phyloP scores from a whole-genome alignment of 2,797 vertebrate species.

The Neoniphon sammara region DNA sequence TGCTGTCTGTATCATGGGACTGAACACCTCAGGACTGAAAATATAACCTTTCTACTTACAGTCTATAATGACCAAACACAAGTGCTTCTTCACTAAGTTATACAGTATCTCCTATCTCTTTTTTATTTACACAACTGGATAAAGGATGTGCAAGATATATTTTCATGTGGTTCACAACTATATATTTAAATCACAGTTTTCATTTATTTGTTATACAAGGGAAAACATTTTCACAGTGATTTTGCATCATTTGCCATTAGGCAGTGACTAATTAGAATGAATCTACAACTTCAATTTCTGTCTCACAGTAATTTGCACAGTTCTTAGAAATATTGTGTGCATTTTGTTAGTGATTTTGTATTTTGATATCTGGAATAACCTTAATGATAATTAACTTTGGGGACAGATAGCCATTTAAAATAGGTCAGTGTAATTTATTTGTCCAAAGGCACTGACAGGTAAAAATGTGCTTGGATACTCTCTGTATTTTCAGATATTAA shows the following conservation, averaged over 20 bases:
- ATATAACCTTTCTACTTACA: not conserved
- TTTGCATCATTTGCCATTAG: too few relatives aligned
- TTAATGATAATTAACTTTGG: too few relatives aligned
- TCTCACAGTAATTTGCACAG: too few relatives aligned
- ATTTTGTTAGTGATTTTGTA: not conserved
- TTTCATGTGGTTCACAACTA: not conserved
- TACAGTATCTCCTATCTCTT: not conserved
- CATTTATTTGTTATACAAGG: not conserved
- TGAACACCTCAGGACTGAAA: conserved; percentile 35
- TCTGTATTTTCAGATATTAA: conserved; percentile 34
- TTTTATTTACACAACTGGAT: not conserved
- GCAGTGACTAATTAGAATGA: too few relatives aligned
- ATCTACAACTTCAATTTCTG: too few relatives aligned
- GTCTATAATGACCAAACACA: not conserved
- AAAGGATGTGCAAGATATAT: not conserved
- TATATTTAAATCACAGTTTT: not conserved
- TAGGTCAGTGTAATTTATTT: not conserved
- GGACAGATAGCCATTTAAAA: not conserved
- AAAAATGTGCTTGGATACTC: not conserved
- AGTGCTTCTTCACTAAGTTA: not conserved
- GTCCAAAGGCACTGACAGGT: not conserved
- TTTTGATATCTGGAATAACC: too few relatives aligned
- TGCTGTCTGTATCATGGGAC: conserved; percentile 79
- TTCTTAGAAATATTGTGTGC: not conserved
- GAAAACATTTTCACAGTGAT: not conserved